Evolutionary conservation across 2,113 vertebrate genomes (phyloP), one percentile per base, ranked within the genome.

Genomic region (Cyprinodon variegatus): DNA sequence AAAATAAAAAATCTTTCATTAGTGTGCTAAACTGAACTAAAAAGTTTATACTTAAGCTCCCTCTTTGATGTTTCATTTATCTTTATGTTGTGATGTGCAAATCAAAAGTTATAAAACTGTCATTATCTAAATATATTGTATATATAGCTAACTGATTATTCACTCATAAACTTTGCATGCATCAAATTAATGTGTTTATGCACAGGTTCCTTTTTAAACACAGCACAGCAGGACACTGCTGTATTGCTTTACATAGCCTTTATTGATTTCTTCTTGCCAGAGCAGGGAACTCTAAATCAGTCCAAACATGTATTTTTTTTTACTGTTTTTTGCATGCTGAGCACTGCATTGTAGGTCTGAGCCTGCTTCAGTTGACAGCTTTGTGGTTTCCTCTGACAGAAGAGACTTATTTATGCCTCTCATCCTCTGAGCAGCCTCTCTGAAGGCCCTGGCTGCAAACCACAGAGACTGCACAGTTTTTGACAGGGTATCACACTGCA

Each of bases 321-420:
- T 77, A 38, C 46, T 66, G 64, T 77, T 76, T 67, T 29, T 45
- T 45, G 65, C 61, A 64, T 67, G 74, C 75, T 64, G 79, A 48
- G 73, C 59, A 64, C 70, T 38, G 63, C 74, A 61, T 78, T 63
- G 73, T 43, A 12, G 80, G 78, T 78, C 75, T 78, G 72, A 82
- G 84, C 66, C 65, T 65, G 65, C 78, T 83, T 74, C 68, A 84
- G 88, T 86, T 88, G 89, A 83, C 89, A 86, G 88, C 86, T 77
- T 77, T 86, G 87, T 83, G 84, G 77, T 88, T 89, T 82, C 66
- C 70, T 69, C 76, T 89, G 86, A 91, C 86, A 78, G 82, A 83
- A 71, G 65, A 84, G 76, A 88, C 83, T 81, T 90, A 87, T 91
- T 93, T 90, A 90, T 83, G 83, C 82, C 80, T 88, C 81, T 90